Base-by-base conservation (phyloP, 2,888 invertebrate species). In the Glyphotaelius pellucidus region DNA sequence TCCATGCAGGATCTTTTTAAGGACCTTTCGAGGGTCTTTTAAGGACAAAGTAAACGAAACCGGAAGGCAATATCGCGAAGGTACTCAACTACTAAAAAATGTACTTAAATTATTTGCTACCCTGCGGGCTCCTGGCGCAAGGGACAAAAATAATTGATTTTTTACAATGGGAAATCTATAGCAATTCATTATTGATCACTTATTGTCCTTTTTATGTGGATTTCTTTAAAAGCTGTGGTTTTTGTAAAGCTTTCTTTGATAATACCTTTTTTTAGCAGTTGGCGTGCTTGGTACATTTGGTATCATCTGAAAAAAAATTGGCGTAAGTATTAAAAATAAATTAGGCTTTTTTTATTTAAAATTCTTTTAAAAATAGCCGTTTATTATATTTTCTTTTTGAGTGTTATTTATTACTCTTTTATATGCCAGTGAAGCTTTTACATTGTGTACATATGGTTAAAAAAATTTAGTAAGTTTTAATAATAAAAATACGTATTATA, bases 21-120 rank as follows among this genome's bases (percentile, higher is more conserved):
- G 89, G 80, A 38, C 89, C 38, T 88, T 88, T 32, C 35, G 5
- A 80, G 32, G 89, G 80, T 42, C 38, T 19, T 19, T n/a, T 80
- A 89, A 89, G 89, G 89, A 89, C 89, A 80, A 89, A 80, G 80
- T 80, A 80, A 80, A 80, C 30, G 38, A 89, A 80, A 80, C 89
- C 89, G 89, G 89, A 89, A 89, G 80, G 89, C 7, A 89, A 42
- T 35, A 88, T 88, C 67, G 42, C 35, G 31, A 81, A 81, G 31
- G 32, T 81, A 81, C 81, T 31, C 7, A 11, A 38, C 25, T 38
- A 35, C 11, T 83, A 83, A 83, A 83, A 83, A 83, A 83, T 32
- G 67, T 25, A 67, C 25, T 67, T 67, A 67, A 67, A 67, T 67
- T 25, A 67, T 67, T 67, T n/a, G 83, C 35, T 83, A 83, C 25